phyloP scores from a whole-genome alignment of 2,888 invertebrate genomes.

The Calliopum simillimum region DNA sequence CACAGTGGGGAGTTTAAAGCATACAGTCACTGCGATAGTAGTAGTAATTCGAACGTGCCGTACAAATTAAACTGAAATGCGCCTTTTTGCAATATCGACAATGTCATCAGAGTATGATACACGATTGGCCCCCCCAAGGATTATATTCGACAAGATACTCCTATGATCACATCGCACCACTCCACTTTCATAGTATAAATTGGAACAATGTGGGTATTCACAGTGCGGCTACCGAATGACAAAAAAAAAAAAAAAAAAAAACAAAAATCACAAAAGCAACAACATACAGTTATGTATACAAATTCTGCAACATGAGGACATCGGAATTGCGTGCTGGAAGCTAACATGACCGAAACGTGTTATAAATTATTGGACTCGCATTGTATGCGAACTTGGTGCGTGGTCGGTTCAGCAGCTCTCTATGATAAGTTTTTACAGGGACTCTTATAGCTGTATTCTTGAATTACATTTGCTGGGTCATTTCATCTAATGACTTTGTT shows the following conservation, averaged over 20 bases:
- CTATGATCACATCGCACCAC: neutral
- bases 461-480: too few species aligned
- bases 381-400: neutral
- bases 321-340: constrained; percentile 12
- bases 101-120: constrained; percentile 8
- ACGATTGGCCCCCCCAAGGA: constrained; percentile 23
- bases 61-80: neutral
- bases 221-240: neutral
- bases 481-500: too few species aligned
- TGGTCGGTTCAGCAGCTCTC: too few species aligned
- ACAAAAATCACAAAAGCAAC: neutral
- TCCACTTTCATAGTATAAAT: neutral
- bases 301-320: constrained; percentile 4
- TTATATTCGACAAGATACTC: neutral
- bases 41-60: too few species aligned
- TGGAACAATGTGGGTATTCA: neutral
- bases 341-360: constrained; percentile 2
- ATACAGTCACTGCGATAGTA: too few species aligned
- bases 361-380: neutral
- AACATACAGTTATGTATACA: constrained; percentile 8
- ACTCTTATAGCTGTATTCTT: too few species aligned
- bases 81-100: neutral
- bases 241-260: neutral
- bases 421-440: too few species aligned
- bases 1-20: too few species aligned